Conservation (phyloP, 1,140 invertebrate genomes). For the Ctenoplectra terminalis region DNA sequence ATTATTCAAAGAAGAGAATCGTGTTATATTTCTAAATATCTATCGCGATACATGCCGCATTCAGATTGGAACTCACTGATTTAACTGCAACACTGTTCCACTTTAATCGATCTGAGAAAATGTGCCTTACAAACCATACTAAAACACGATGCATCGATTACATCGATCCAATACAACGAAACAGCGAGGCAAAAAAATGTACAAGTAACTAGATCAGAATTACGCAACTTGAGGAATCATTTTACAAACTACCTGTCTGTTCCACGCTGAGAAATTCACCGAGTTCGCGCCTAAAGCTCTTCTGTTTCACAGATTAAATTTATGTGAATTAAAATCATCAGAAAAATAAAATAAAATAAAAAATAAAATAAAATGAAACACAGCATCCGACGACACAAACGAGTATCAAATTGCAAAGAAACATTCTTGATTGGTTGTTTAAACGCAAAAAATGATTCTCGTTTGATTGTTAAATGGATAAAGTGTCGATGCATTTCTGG, state of each 20-base stretch:
- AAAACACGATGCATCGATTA: background rate
- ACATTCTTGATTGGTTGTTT: background rate
- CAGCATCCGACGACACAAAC: too few species aligned
- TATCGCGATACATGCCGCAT: background rate
- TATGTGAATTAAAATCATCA: too few species aligned
- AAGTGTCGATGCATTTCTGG: background rate
- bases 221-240: conserved; percentile 21
- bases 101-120: background rate
- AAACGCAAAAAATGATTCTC: too few species aligned
- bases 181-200: background rate
- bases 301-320: background rate
- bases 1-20: too few species aligned
- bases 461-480: background rate
- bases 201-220: conserved; percentile 25
- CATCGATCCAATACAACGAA: background rate
- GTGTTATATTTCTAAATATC: too few species aligned
- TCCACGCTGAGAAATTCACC: background rate
- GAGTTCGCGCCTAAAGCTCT: background rate
- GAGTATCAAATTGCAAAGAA: background rate
- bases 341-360: background rate
- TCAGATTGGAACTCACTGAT: background rate
- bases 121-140: background rate
- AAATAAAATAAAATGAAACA: background rate
- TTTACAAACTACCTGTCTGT: conserved; percentile 18
- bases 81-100: background rate